Evolutionary conservation across 2,113 vertebrate species (phyloP).

Genomic region (Alexandromys fortis): DNA sequence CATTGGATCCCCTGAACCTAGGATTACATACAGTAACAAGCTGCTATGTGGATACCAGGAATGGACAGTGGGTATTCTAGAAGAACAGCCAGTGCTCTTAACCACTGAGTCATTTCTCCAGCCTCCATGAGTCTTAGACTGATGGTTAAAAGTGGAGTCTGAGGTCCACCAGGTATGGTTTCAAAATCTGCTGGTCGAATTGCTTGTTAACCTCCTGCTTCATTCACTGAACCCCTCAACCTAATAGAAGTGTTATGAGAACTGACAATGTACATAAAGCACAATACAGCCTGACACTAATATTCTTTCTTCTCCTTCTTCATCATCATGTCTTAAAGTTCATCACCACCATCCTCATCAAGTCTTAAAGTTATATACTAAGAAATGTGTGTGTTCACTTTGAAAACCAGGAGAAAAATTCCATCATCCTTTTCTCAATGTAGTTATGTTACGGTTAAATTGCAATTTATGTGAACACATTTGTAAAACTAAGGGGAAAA

Average conservation of each 20-base stretch:
- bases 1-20: neutral
- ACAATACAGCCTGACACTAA: neutral
- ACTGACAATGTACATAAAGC: neutral
- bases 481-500: slow-evolving; percentile 37
- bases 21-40: neutral
- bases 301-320: neutral
- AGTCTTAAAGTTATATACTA: neutral
- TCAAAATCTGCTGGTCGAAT: slow-evolving; percentile 1
- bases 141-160: slow-evolving; percentile 1
- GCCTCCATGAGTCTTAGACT: neutral
- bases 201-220: neutral
- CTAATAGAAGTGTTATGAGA: slow-evolving; percentile 6
- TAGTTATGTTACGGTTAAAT: slow-evolving; percentile 23
- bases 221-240: neutral
- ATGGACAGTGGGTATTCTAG: neutral
- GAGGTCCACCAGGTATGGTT: neutral
- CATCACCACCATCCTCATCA: neutral
- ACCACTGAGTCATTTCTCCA: neutral
- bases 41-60: neutral
- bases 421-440: neutral
- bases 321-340: neutral
- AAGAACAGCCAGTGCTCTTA: neutral
- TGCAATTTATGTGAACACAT: neutral
- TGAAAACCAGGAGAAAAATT: neutral
- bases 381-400: neutral